These are phyloP conservation scores for Nineta flava DNA, from an alignment of 2,888 invertebrate genomes.

Conservation along the genomic window DNA sequence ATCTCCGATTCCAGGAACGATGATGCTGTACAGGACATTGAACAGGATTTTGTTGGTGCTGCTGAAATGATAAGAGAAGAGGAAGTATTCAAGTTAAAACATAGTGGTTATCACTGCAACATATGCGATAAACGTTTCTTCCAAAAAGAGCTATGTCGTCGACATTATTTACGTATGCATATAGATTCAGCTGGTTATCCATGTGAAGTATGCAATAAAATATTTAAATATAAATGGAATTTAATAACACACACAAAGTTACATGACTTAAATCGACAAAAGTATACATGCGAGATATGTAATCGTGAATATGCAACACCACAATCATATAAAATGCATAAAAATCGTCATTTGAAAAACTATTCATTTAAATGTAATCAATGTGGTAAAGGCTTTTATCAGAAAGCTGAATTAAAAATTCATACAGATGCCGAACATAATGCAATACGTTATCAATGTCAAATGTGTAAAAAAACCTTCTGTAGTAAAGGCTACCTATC, in stretches of 20 bases:
- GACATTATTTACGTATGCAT: conserved; percentile 5
- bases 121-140: conserved; percentile 9
- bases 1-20: conserved; percentile 6
- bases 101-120: conserved; percentile 7
- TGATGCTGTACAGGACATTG: neutral
- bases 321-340: conserved; percentile 10
- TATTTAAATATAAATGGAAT: conserved; percentile 10
- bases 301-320: conserved; percentile 21
- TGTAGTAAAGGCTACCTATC: conserved; percentile 30
- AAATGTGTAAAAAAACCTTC: conserved; percentile 32
- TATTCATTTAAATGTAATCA: conserved; percentile 26
- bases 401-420: conserved; percentile 27
- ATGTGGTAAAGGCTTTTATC: conserved; percentile 29
- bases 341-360: conserved; percentile 10
- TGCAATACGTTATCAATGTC: conserved; percentile 30
- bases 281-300: conserved; percentile 26
- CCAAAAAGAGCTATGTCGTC: conserved; percentile 5
- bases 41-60: neutral
- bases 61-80: conserved; percentile 3
- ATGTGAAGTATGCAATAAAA: conserved; percentile 12
- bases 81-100: conserved; percentile 4
- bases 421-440: conserved; percentile 29
- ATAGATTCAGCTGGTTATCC: neutral
- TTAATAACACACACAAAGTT: conserved; percentile 11
- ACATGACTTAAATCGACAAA: conserved; percentile 26